Base-by-base conservation (phyloP, 1,140 invertebrate species). In the Eurosta solidaginis region DNA sequence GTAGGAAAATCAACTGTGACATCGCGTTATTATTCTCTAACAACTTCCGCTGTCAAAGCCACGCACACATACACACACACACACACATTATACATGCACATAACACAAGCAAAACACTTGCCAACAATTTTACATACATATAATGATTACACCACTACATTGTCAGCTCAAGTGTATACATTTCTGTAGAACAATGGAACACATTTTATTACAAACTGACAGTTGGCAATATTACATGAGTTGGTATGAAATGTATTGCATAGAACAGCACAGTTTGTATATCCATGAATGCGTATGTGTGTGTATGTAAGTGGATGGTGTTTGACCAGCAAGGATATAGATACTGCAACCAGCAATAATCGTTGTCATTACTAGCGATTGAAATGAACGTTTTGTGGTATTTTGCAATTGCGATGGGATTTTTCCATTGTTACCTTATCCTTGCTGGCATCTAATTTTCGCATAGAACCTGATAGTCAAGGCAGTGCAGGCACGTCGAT, bases 361-460 rank as follows among this genome's bases (percentile, higher is more conserved):
- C 59, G 59, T 68, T 40, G 59, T 29, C 59, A 68, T 68, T 68
- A 33, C 33, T n/a, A 20, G n/a, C 59, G 33, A 68, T 68, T 20
- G 59, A 68, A 68, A 68, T 68, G 59, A 68, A 68, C 59, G 33
- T 42, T 68, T 68, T 68, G 59, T 42, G 59, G 59, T 68, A 68
- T 68, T 68, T 68, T 68, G 59, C 17, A 68, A 68, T 68, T 68
- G 59, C 40, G 59, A 9, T 40, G n/a, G n/a, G 20, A 63, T 33
- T 36, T 33, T 33, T 36, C 54, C n/a, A n/a, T n/a, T n/a, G n/a
- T 20, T 6, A 68, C 27, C 27, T 33, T 5, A 1, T 20, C n/a
- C 33, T 47, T 9, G 17, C 29, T n/a, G n/a, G n/a, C n/a, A n/a
- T n/a, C n/a, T n/a, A n/a, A 68, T 40, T 20, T 42, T 3, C 17